A percentile compares a stretch with the other conserved stretches of the same genome.
These are phyloP conservation scores for Sesamia nonagrioides DNA, from an alignment of 1,140 invertebrate genomes.

Conservation along the genomic window DNA sequence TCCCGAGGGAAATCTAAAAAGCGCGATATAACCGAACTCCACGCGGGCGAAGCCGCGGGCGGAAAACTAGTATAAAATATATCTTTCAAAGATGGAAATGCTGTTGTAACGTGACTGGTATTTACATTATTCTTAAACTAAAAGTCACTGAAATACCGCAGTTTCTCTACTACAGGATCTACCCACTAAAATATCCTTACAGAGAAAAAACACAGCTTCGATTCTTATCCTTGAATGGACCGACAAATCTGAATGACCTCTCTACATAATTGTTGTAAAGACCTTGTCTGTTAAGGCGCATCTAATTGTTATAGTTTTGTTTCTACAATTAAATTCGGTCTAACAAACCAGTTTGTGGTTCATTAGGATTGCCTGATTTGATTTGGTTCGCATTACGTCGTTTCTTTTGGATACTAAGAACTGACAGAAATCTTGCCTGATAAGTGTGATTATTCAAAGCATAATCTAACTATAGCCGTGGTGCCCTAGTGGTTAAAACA, in stretches of 20 bases:
- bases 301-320: slow-evolving; percentile 37
- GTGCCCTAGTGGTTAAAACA: too few species aligned
- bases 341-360: background rate
- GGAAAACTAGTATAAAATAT: too few species aligned
- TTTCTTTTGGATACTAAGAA: too few species aligned
- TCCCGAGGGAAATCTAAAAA: too few species aligned
- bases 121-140: background rate
- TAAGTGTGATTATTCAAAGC: too few species aligned
- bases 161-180: background rate
- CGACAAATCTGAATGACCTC: background rate
- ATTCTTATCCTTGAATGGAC: background rate
- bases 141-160: background rate
- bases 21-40: too few species aligned
- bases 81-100: too few species aligned
- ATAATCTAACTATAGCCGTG: too few species aligned
- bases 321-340: slow-evolving; percentile 21
- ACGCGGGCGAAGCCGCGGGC: too few species aligned
- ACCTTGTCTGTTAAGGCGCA: slow-evolving; percentile 5
- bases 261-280: slow-evolving; percentile 17
- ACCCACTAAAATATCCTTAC: slow-evolving; percentile 3
- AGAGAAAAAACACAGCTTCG: background rate
- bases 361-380: slow-evolving; percentile 3
- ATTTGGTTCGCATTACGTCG: background rate
- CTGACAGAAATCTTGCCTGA: too few species aligned
- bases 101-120: too few species aligned